Base-by-base conservation (phyloP, 1,140 invertebrate species). In the Physella acuta region DNA sequence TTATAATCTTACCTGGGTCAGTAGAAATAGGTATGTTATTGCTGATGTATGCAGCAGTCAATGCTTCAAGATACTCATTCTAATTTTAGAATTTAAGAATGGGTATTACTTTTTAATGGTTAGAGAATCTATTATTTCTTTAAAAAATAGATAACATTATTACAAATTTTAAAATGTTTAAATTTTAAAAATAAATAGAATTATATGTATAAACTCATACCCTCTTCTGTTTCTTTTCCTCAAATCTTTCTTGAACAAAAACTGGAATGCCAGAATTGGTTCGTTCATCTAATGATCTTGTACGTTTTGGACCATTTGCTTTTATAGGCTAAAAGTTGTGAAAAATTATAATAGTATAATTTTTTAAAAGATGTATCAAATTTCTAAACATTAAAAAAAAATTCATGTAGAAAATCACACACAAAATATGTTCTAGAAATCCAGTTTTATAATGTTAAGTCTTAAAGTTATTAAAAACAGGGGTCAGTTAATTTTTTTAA, bases 61-160 rank as follows among this genome's bases (percentile, higher is more conserved):
- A 61, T 3, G 77, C 77, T 71, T 82, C 80, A 26, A 82, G 68
- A 56, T 82, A 82, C 24, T 80, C 79, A 70, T 77, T 79, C 77
- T 82, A 52, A 65, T 26, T 4, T 58, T 28, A 17, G 8, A n/a
- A 24, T 55, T 55, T 28, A 55, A n/a, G 8, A n/a, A n/a, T n/a
- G n/a, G n/a, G n/a, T n/a, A n/a, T n/a, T n/a, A n/a, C n/a, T n/a
- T n/a, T n/a, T n/a, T n/a, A n/a, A n/a, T n/a, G n/a, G n/a, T n/a
- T n/a, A n/a, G n/a, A n/a, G n/a, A n/a, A n/a, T n/a, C n/a, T n/a
- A n/a, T n/a, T n/a, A n/a, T n/a, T n/a, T n/a, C n/a, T n/a, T n/a
- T n/a, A n/a, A n/a, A n/a, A n/a, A n/a, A n/a, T n/a, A n/a, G n/a
- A n/a, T n/a, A n/a, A n/a, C n/a, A n/a, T n/a, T n/a, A n/a, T n/a